A percentile compares a stretch with the other conserved stretches of the same genome.
Evolutionary conservation across 2,888 invertebrate genomes (phyloP).

Genomic region (Cataglyphis cursor): DNA sequence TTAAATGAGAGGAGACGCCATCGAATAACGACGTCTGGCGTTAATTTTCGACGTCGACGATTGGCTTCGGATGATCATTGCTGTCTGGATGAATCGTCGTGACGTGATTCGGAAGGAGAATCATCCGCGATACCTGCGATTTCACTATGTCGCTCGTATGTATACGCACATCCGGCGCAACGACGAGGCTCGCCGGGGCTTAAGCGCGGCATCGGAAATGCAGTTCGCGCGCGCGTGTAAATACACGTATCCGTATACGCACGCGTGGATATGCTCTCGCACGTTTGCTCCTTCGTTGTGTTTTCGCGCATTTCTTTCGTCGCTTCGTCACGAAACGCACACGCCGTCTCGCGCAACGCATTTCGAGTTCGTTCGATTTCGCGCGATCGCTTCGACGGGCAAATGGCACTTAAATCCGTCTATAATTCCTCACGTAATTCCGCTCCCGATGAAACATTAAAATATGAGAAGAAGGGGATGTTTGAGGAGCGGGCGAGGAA

Average conservation of each 20-base stretch:
- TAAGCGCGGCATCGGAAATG: conserved; percentile 1
- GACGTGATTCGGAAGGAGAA: background rate
- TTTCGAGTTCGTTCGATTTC: conserved; percentile 64
- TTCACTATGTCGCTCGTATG: conserved; percentile 1
- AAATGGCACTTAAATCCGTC: conserved; percentile 81
- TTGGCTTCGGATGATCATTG: conserved; percentile 5
- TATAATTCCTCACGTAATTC: conserved; percentile 75
- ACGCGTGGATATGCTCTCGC: background rate
- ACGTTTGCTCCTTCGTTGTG: conserved; percentile 25
- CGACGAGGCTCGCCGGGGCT: conserved; percentile 36
- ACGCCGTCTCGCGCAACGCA: conserved; percentile 35
- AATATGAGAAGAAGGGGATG: background rate
- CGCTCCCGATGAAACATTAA: conserved; percentile 58
- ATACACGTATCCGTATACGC: background rate
- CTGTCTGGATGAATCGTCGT: background rate
- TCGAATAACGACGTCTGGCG: background rate
- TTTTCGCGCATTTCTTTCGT: conserved; percentile 42
- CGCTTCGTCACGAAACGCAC: conserved; percentile 50
- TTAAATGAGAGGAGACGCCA: background rate
- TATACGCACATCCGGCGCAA: conserved; percentile 4
- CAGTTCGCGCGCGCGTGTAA: background rate
- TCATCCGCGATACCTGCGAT: conserved; percentile 32
- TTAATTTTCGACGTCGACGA: conserved; percentile 21
- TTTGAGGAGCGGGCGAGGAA: conserved; percentile 49
- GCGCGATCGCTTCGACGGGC: conserved; percentile 72